Base-by-base conservation (phyloP, 2,113 vertebrate genomes). In the Scortum barcoo region DNA sequence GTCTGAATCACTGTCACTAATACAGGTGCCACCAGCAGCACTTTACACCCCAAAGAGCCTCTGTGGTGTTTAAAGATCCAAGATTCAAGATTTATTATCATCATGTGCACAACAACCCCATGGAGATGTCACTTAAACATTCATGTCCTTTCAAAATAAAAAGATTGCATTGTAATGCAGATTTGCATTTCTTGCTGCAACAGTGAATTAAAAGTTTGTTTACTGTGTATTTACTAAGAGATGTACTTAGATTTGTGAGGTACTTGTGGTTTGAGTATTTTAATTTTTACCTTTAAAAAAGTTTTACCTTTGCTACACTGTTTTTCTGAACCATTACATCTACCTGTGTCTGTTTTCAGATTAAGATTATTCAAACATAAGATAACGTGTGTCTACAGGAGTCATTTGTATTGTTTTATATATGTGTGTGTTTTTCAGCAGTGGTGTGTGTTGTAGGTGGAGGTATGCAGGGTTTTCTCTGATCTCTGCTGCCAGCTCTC, bases 401-500 rank as follows among this genome's bases (percentile, higher is more conserved):
- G 14, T 46, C 13, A 46, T 46, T 46, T 5, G 13, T 16, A 14
- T 46, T 16, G 14, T 5, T 53, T 10, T n/a, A n/a, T n/a, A 3
- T n/a, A 11, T 53, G 0, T 10, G 7, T 50, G 8, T 50, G 19
- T 50, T 8, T 4, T 8, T 20, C 17, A 4, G 2, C 17, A 20
- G 46, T 10, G 8, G 30, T 46, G 60, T 22, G 38, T 57, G 30
- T 22, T 7, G 38, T 16, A 61, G 38, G 51, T 58, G 6, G 24
- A 53, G 72, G 72, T 33, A 53, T 33, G 62, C 40, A 2, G 40
- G 19, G 36, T 38, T 3, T 36, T 1, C 46, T 68, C 70, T 30
- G 56, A 30, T 69, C 50, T 68, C 65, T 33, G 77, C 73, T 62
- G 66, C 80, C 61, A 63, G 76, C 76, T 73, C 80, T 71, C 56